Conservation (phyloP, 2,888 invertebrate species). For the Altica lythri region DNA sequence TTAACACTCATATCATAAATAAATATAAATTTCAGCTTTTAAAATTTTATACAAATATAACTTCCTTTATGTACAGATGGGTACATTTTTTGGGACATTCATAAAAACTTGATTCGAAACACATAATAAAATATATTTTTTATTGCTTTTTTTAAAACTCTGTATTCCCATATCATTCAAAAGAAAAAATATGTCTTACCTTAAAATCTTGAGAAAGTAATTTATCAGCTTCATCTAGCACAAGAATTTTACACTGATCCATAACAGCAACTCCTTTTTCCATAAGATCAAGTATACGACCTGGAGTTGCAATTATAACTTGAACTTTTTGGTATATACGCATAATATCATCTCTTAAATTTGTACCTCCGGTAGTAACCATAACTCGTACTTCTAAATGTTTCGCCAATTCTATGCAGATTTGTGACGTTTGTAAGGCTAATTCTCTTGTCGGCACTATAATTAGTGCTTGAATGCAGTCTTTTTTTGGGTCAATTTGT, state of each 20-base stretch:
- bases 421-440: constrained; percentile 99
- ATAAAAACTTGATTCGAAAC: too few relatives aligned
- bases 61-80: too few relatives aligned
- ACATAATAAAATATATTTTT: too few relatives aligned
- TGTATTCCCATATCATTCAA: too few relatives aligned
- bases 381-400: constrained; percentile 96
- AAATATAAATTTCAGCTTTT: too few relatives aligned
- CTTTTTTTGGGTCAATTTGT: constrained; percentile 87
- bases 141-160: too few relatives aligned
- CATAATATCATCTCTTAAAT: constrained; percentile 98
- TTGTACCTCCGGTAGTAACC: constrained; percentile 99
- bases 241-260: constrained; percentile 94
- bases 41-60: too few relatives aligned
- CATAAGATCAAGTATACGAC: constrained; percentile 99
- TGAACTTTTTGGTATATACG: constrained; percentile 99
- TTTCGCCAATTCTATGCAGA: constrained; percentile 98
- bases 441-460: constrained; percentile 99
- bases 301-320: constrained; percentile 98
- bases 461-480: constrained; percentile 95
- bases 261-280: constrained; percentile 85
- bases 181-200: too few relatives aligned
- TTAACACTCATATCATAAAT: too few relatives aligned
- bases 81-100: too few relatives aligned
- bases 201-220: constrained; percentile 95
- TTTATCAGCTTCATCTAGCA: constrained; percentile 99